Evolutionary conservation across 1,140 invertebrate genomes (phyloP), one percentile per base, ranked within the genome.

Genomic region (Brachionus rotundiformis): DNA sequence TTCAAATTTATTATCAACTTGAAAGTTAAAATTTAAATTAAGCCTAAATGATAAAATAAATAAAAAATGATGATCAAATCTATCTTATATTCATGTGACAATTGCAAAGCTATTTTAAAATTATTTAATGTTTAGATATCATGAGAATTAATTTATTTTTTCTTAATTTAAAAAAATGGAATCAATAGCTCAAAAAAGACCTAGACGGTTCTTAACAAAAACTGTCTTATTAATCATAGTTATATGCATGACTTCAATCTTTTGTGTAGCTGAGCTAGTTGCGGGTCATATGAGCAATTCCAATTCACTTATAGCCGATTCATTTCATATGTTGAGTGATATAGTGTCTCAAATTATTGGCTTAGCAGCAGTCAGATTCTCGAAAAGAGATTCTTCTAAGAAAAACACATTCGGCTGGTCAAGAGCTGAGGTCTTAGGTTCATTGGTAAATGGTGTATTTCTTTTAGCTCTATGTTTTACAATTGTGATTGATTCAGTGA

Each of bases 271-370:
- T 10, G 90, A 90, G 85, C 87, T 90, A 6, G 86, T 89, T 47
- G 89, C 90, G 16, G 90, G 90, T 13, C 89, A 91, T 83, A 84
- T 90, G 6, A 89, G 88, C 39, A 90, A 90, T 83, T 90, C 90
- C 1, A 88, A 90, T 61, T 89, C 90, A 19, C 83, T 90, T 3
- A 87, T 90, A 1, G 89, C 90, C 8, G 90, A 90, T 83, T 89
- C 89, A 1, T 90, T 90, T 83, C 90, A 90, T 83, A 90, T 90
- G 90, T 82, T 91, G 16, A 89, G 89, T n/a, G 90, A 90, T 85
- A 88, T 90, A 1, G 86, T 90, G 33, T 88, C 90, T 16, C 84
- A 90, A 13, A 84, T 89, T 27, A 86, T 90, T 23, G 89, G 87
- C 4, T 85, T 89, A 83, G 85, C 85, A 11, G 88, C 87, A 13